These are phyloP conservation scores for Dromaius novaehollandiae DNA, from an alignment of 2,113 vertebrate genomes.

Conservation along the genomic window DNA sequence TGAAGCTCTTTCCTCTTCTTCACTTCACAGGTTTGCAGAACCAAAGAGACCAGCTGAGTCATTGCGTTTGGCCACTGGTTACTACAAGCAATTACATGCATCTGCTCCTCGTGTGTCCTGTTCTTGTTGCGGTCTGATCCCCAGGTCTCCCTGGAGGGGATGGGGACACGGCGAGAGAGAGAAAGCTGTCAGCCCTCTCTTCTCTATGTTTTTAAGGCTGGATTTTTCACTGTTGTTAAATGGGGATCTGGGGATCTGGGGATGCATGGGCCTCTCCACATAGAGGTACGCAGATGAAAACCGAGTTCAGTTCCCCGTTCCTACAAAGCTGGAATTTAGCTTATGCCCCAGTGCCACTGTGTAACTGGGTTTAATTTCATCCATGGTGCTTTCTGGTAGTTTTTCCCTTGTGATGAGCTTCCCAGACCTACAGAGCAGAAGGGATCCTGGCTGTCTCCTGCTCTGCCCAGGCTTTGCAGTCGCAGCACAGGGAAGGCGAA, in stretches of 20 bases:
- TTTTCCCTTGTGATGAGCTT: neutral
- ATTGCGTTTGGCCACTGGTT: neutral
- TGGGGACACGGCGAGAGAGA: neutral
- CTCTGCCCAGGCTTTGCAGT: neutral
- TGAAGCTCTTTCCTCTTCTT: neutral
- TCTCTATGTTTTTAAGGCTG: neutral
- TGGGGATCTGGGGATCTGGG: neutral
- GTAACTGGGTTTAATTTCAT: neutral
- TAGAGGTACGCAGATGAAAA: neutral
- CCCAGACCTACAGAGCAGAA: neutral
- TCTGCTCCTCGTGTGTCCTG: neutral
- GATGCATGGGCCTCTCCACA: neutral
- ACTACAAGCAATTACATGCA: neutral
- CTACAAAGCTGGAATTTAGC: neutral
- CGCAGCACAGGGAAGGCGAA: neutral
- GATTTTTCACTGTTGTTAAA: neutral
- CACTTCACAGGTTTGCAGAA: neutral
- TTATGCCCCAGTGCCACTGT: rapidly evolving
- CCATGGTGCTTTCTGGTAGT: neutral
- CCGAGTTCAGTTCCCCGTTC: neutral
- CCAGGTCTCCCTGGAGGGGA: neutral
- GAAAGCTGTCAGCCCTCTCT: neutral
- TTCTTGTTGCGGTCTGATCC: neutral
- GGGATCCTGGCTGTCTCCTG: neutral
- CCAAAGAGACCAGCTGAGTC: neutral